Evolutionary conservation across 2,888 invertebrate genomes (phyloP).

Genomic region (Drosophila nr. perissopoda): DNA sequence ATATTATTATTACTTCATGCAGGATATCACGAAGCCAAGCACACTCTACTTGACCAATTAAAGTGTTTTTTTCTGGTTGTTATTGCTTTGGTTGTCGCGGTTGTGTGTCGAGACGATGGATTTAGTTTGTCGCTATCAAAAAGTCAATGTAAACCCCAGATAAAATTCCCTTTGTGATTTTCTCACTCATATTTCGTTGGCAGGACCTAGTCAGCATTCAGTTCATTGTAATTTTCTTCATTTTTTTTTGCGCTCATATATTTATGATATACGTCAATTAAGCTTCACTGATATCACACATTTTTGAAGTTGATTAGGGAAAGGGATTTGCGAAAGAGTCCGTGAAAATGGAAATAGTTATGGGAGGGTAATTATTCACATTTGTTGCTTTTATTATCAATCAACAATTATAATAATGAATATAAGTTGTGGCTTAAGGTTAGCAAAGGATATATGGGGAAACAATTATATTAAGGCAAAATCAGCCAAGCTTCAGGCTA

Average conservation of each 20-base stretch:
- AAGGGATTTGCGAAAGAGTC: neutral
- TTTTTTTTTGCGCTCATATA: slow-evolving; percentile 1
- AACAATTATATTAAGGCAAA: neutral
- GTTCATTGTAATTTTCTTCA: neutral
- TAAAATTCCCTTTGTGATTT: slow-evolving; percentile 42
- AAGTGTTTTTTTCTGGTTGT: slow-evolving; percentile 11
- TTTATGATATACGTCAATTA: slow-evolving; percentile 18
- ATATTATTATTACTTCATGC: neutral
- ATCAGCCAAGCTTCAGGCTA: neutral
- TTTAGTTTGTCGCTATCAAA: slow-evolving; percentile 40
- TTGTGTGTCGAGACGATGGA: slow-evolving; percentile 45
- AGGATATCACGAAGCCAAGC: neutral
- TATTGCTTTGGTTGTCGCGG: slow-evolving; percentile 37
- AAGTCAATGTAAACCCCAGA: slow-evolving; percentile 16
- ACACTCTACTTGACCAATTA: neutral
- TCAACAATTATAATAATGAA: neutral
- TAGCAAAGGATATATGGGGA: neutral
- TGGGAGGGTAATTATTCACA: neutral
- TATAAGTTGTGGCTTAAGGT: neutral
- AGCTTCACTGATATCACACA: slow-evolving; percentile 1
- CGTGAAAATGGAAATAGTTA: neutral
- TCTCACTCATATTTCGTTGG: slow-evolving; percentile 36
- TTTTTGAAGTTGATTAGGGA: neutral
- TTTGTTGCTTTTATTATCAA: neutral
- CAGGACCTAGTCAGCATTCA: slow-evolving; percentile 18